Percentiles rank a stretch among this genome's conserved stretches.
Evolutionary conservation across 2,888 invertebrate genomes (phyloP).

Genomic region (Pandemis cinnamomeana): DNA sequence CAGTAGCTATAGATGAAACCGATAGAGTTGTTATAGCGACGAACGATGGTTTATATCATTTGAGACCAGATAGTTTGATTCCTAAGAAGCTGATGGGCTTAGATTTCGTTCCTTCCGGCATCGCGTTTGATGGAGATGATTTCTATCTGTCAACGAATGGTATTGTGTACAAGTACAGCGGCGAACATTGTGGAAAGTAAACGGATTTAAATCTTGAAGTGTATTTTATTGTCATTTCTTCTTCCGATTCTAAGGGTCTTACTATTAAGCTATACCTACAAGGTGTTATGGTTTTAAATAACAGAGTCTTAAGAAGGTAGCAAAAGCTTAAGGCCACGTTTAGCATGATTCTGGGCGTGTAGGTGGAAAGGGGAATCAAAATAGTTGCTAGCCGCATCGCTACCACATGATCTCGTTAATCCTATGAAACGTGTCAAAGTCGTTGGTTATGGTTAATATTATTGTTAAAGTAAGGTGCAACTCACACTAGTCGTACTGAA

Average conservation of each 20-base stretch:
- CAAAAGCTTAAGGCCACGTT: too few relatives aligned
- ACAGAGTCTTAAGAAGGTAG: too few relatives aligned
- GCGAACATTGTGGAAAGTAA: slow-evolving; percentile 50
- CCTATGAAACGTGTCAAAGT: too few relatives aligned
- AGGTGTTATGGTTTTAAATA: too few relatives aligned
- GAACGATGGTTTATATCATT: slow-evolving; percentile 73
- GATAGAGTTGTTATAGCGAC: slow-evolving; percentile 67
- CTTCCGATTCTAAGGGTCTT: background rate
- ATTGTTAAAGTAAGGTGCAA: too few relatives aligned
- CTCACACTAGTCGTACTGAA: too few relatives aligned
- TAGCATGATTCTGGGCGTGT: too few relatives aligned
- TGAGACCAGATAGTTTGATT: slow-evolving; percentile 68
- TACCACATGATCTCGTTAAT: too few relatives aligned
- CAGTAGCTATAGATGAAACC: slow-evolving; percentile 60
- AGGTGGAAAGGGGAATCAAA: too few relatives aligned
- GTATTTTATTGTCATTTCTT: slow-evolving; percentile 10
- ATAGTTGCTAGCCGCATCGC: too few relatives aligned
- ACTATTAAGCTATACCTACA: too few relatives aligned
- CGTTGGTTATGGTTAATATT: too few relatives aligned
- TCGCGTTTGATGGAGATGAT: slow-evolving; percentile 61
- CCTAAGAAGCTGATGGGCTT: slow-evolving; percentile 75
- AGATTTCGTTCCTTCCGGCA: slow-evolving; percentile 70
- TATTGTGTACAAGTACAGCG: slow-evolving; percentile 69
- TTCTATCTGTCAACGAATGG: slow-evolving; percentile 70
- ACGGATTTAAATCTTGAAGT: background rate